Evolutionary conservation across 2,888 invertebrate genomes (phyloP).

Genomic region (Spodoptera exigua): DNA sequence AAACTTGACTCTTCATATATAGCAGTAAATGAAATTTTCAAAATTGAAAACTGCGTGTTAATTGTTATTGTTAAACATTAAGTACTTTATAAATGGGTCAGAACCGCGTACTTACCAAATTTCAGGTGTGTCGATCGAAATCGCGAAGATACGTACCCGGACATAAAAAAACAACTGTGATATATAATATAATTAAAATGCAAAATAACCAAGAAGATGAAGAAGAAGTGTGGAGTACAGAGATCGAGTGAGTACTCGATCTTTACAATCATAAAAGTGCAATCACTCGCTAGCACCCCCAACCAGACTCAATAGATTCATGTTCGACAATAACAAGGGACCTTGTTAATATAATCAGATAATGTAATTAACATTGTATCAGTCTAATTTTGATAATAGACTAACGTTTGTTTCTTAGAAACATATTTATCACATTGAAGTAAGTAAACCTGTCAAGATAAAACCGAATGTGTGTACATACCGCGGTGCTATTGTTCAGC

Average conservation of each 20-base stretch:
- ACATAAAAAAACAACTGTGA: constrained; percentile 12
- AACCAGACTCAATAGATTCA: constrained; percentile 31
- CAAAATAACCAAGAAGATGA: constrained; percentile 65
- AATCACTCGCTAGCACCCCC: constrained; percentile 58
- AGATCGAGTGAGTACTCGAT: constrained; percentile 77
- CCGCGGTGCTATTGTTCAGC: constrained; percentile 74
- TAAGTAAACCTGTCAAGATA: constrained; percentile 87
- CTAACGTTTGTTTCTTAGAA: constrained; percentile 75
- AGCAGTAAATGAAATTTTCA: background rate
- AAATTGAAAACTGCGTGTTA: too few species aligned
- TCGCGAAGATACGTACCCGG: constrained; percentile 32
- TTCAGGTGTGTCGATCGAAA: constrained; percentile 44
- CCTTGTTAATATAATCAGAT: constrained; percentile 45
- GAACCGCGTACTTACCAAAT: constrained; percentile 35
- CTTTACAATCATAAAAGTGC: constrained; percentile 34
- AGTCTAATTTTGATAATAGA: constrained; percentile 72
- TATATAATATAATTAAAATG: constrained; percentile 55
- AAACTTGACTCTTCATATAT: too few species aligned
- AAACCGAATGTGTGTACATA: constrained; percentile 76
- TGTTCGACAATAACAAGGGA: constrained; percentile 30
- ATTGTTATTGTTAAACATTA: background rate
- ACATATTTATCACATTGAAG: constrained; percentile 76
- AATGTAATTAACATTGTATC: constrained; percentile 62
- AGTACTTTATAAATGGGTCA: constrained; percentile 17
- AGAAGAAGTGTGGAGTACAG: constrained; percentile 72